Evolutionary conservation across 2,797 vertebrate species (phyloP), one percentile per base, ranked within the genome.

Genomic region (Chiroxiphia lanceolata): DNA sequence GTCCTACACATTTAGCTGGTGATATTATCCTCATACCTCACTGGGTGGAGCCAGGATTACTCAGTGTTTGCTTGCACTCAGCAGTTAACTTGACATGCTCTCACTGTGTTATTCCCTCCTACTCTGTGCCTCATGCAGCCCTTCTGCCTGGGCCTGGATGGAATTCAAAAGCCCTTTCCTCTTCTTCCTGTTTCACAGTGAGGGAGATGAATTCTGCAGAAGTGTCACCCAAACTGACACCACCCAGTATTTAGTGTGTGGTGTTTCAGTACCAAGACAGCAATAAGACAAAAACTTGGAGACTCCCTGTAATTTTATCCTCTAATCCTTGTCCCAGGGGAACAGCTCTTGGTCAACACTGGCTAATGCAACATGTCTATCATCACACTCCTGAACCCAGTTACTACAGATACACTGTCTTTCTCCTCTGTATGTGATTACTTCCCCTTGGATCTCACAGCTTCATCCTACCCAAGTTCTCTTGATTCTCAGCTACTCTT

Each of bases 41-140:
- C 92, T 6, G 91, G 91, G 95, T 61, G 86, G 93, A 70, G 86
- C 31, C 65, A n/a, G 75, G 6, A 56, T 95, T 80, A 85, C 51
- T 94, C 75, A 81, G 50, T 1, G 74, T 76, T 91, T 42, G 67
- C 70, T 60, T 4, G 51, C 72, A 9, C 67, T 63, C 61, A 21
- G 61, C 74, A 59, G 27, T 75, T 42, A n/a, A 27, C 40, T 4
- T 18, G 91, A 11, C 82, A n/a, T 0, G 5, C 61, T 84, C 85
- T 79, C 65, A 3, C 80, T 31, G 11, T 23, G 20, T 48, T 63
- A 42, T 42, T 63, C 53, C 83, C 71, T 87, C 91, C 93, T 74
- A 36, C 64, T 56, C 65, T 9, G 20, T 14, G 71, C 47, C 74
- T 90, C 45, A 23, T 31, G 75, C 44, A 82, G 31, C 56, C 3